Evolutionary conservation across 2,113 vertebrate genomes (phyloP), one percentile per base, ranked within the genome.

Genomic region (Holacanthus passer): DNA sequence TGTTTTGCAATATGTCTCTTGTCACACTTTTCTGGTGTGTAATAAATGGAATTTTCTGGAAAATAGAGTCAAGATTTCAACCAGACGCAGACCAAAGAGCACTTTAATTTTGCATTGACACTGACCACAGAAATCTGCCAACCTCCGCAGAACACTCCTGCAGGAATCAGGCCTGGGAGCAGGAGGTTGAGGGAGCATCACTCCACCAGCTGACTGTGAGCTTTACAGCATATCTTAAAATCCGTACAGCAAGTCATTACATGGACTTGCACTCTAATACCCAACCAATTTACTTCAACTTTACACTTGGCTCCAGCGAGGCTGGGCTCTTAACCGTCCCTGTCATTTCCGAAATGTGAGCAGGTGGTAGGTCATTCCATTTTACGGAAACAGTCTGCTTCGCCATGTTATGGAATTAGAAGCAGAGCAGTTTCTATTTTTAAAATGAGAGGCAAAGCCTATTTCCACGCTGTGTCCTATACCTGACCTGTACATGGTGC

Each of bases 211-310:
- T 52, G 77, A 27, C 78, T 79, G 48, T 65, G 47, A 84, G 90
- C 73, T 86, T 84, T 70, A 85, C 64, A 9, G 71, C 87, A 79
- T 83, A 88, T 89, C 86, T 90, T 89, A 74, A 90, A 88, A 84
- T 59, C 71, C 75, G 31, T 70, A 85, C 77, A 82, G 87, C 84
- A 64, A 89, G 88, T 88, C 86, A 90, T 91, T 89, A 90, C 90
- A 89, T 85, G 83, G 77, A 75, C 89, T 84, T 86, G 81, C 85
- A 84, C 88, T 88, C 82, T 89, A 85, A 90, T 89, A 82, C 73
- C 85, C 69, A 75, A 83, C 79, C 88, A 88, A 89, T 92, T 90
- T 88, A 85, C 64, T 81, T 88, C 70, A 82, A 86, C 92, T 84
- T 84, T 74, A 85, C 65, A 79, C 76, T 77, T 14, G 0, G 81